Percentiles rank a stretch among this genome's conserved stretches.
These are phyloP conservation scores for Pelobates cultripes DNA, from an alignment of 2,797 vertebrate species.

Conservation along the genomic window DNA sequence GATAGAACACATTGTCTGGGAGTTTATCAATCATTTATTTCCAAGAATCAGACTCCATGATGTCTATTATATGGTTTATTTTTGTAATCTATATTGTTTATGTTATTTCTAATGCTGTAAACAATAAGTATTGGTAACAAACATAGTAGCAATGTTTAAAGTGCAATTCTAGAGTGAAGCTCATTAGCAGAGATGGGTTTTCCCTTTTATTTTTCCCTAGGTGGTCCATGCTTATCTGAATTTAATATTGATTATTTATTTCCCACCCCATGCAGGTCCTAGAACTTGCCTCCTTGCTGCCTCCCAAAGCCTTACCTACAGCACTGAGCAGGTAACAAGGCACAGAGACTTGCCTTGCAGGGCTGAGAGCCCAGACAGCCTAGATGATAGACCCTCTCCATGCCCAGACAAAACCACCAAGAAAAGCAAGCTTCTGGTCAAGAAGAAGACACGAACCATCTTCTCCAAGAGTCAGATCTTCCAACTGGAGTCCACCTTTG, in stretches of 20 bases:
- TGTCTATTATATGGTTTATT: too few species aligned
- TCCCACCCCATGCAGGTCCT: constrained; percentile 2
- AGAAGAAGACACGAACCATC: constrained; percentile 87
- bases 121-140: too few species aligned
- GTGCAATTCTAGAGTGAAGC: too few species aligned
- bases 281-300: constrained; percentile 39
- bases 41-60: too few species aligned
- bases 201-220: too few species aligned
- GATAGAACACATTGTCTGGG: too few species aligned
- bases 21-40: too few species aligned
- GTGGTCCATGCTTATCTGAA: too few species aligned
- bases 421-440: constrained; percentile 73
- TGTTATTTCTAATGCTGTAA: too few species aligned
- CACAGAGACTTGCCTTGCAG: constrained; percentile 59
- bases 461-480: constrained; percentile 88
- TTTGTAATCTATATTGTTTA: background rate
- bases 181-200: too few species aligned
- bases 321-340: constrained; percentile 61
- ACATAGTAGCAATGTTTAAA: too few species aligned
- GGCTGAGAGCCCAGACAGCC: constrained; percentile 72
- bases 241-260: background rate
- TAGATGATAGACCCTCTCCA: constrained; percentile 60
- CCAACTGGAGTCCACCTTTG: constrained; percentile 84
- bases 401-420: constrained; percentile 59
- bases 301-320: constrained; percentile 47